Conservation (phyloP, 2,888 invertebrate genomes). For the Azorinus chamasolen region DNA sequence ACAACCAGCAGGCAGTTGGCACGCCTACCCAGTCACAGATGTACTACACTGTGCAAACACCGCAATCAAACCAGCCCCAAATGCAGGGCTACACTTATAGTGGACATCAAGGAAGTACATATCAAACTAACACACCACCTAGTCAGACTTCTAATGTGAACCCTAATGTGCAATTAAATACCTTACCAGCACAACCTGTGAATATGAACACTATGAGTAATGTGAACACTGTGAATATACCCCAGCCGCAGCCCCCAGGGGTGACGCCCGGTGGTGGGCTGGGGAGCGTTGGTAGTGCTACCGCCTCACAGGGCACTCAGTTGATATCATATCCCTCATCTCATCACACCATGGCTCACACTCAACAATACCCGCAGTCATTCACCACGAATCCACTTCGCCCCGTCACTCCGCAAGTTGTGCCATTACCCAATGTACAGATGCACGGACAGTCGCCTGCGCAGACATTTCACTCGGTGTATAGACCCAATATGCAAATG, state of each 20-base stretch:
- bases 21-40: constrained; percentile 51
- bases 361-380: constrained; percentile 53
- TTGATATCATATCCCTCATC: constrained; percentile 68
- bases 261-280: constrained; percentile 10
- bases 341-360: constrained; percentile 61
- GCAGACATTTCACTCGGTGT: constrained; percentile 70
- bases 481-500: constrained; percentile 80
- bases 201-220: constrained; percentile 45
- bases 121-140: constrained; percentile 53
- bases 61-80: constrained; percentile 45
- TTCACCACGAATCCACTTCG: constrained; percentile 55
- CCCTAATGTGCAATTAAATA: constrained; percentile 55
- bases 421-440: constrained; percentile 70
- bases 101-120: constrained; percentile 51
- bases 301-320: constrained; percentile 57
- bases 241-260: constrained; percentile 32
- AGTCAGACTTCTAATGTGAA: constrained; percentile 52
- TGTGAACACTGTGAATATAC: constrained; percentile 45
- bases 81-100: constrained; percentile 42
- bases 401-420: constrained; percentile 66
- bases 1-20: constrained; percentile 42
- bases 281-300: not conserved
- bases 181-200: constrained; percentile 40
- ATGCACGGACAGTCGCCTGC: constrained; percentile 59
- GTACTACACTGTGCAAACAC: constrained; percentile 54